Conservation (phyloP, 2,113 vertebrate species). For the Potamarius usumacintae region DNA sequence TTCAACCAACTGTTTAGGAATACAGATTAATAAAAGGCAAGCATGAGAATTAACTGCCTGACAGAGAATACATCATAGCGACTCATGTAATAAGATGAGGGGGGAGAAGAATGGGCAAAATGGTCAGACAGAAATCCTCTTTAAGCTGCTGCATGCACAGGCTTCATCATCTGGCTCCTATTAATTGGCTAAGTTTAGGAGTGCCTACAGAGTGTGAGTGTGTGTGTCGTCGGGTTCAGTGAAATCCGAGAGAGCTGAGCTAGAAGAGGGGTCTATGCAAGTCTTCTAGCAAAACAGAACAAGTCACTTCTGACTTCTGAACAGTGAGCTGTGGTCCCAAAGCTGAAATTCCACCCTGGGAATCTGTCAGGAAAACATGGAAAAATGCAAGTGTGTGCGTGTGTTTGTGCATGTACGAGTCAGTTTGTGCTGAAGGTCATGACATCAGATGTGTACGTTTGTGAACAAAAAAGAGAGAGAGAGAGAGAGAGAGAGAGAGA, state of each 20-base stretch:
- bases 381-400: constrained; percentile 18
- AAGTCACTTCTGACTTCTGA: constrained; percentile 35
- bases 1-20: background rate
- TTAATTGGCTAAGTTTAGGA: constrained; percentile 37
- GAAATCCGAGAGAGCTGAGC: constrained; percentile 6
- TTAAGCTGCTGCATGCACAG: background rate
- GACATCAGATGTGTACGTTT: constrained; percentile 33
- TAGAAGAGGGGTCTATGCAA: constrained; percentile 20
- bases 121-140: constrained; percentile 9
- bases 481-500: background rate
- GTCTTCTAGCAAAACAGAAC: constrained; percentile 31
- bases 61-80: background rate
- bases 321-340: constrained; percentile 17
- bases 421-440: constrained; percentile 34
- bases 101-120: background rate
- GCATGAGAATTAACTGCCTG: background rate
- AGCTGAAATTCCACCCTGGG: constrained; percentile 33
- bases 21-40: constrained; percentile 13
- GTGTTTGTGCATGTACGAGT: background rate
- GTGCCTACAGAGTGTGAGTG: constrained; percentile 22
- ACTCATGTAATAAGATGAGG: background rate
- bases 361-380: constrained; percentile 42
- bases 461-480: background rate
- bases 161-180: constrained; percentile 45
- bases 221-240: constrained; percentile 3